Percentiles rank a stretch among this genome's conserved stretches.
These are phyloP conservation scores for Pardosa pseudoannulata DNA, from an alignment of 2,888 invertebrate genomes.

Conservation along the genomic window DNA sequence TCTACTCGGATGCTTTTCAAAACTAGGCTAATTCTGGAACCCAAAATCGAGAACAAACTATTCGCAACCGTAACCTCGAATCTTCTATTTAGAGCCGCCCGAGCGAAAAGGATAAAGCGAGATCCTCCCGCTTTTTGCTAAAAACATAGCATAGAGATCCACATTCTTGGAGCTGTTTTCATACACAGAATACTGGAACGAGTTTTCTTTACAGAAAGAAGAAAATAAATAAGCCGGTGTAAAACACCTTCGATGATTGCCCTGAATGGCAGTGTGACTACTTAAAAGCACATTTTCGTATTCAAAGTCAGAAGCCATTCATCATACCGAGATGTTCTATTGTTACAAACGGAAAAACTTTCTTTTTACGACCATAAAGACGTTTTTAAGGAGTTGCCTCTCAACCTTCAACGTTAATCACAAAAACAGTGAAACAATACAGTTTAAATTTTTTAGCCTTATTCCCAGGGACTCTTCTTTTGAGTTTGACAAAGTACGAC, in stretches of 20 bases:
- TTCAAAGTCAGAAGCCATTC: background rate
- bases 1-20: constrained; percentile 46
- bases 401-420: background rate
- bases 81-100: constrained; percentile 20
- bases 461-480: too few species aligned
- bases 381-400: background rate
- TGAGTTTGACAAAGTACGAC: too few species aligned
- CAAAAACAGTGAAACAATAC: too few species aligned
- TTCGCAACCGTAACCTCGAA: constrained; percentile 31
- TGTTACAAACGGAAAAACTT: background rate
- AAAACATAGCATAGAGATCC: background rate
- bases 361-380: background rate
- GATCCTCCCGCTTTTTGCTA: background rate
- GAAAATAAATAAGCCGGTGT: too few species aligned
- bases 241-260: background rate
- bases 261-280: background rate
- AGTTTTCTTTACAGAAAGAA: background rate
- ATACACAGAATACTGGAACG: background rate
- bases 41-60: constrained; percentile 21
- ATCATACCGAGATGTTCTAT: background rate
- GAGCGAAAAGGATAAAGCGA: background rate
- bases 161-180: background rate
- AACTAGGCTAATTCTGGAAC: constrained; percentile 63
- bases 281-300: background rate
- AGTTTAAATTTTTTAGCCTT: too few species aligned